Conservation (phyloP, 2,888 invertebrate genomes). For the Amorpha juglandis region DNA sequence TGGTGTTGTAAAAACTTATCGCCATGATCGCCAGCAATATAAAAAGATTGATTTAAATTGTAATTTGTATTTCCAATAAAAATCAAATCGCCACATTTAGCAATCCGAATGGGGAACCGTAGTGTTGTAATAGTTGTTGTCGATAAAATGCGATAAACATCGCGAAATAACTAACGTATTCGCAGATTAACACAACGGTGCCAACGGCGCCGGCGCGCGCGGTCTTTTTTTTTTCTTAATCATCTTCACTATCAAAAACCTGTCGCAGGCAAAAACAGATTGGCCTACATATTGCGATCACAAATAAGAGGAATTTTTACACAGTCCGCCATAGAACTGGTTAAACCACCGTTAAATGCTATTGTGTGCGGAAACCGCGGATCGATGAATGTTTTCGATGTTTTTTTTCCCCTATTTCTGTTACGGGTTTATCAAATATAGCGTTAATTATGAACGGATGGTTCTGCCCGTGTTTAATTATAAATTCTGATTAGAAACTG, state of each 20-base stretch:
- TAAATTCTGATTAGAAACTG: constrained; percentile 28
- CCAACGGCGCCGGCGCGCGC: constrained; percentile 35
- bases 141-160: constrained; percentile 59
- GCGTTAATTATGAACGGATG: constrained; percentile 24
- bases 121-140: constrained; percentile 46
- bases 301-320: constrained; percentile 72
- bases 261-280: constrained; percentile 66
- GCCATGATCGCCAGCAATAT: constrained; percentile 16
- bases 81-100: constrained; percentile 14
- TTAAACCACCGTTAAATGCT: constrained; percentile 64
- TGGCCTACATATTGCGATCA: constrained; percentile 72
- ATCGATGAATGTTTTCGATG: constrained; percentile 12
- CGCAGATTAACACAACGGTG: constrained; percentile 62
- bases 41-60: constrained; percentile 13
- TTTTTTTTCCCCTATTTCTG: constrained; percentile 23
- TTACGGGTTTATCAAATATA: constrained; percentile 19
- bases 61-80: constrained; percentile 16
- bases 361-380: constrained; percentile 48
- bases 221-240: constrained; percentile 40
- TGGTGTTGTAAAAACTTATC: constrained; percentile 21
- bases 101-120: constrained; percentile 33
- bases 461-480: constrained; percentile 13
- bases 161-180: constrained; percentile 53
- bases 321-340: constrained; percentile 63
- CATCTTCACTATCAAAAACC: constrained; percentile 64